Conservation (phyloP, 2,113 vertebrate genomes). For the Camelus bactrianus region DNA sequence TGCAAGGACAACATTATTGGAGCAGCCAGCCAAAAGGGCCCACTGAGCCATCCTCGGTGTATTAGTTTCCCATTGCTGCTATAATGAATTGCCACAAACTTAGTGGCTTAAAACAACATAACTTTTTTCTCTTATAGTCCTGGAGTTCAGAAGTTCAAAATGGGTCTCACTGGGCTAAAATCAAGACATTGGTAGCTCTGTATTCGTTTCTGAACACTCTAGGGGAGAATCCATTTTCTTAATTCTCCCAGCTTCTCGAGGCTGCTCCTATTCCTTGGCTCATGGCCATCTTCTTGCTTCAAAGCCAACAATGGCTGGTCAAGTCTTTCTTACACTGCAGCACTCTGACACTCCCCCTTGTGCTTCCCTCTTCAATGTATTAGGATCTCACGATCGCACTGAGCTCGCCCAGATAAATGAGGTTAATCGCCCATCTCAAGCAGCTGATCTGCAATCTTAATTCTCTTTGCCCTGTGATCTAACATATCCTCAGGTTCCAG, state of each 20-base stretch:
- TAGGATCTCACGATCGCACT: not conserved
- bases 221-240: not conserved
- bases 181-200: not conserved
- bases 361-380: not conserved
- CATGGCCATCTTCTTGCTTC: not conserved
- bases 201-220: not conserved
- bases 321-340: not conserved
- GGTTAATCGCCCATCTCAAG: not conserved
- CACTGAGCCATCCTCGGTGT: not conserved
- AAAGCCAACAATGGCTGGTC: not conserved
- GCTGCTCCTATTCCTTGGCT: not conserved
- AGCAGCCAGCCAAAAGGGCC: not conserved
- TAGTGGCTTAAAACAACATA: not conserved
- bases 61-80: conserved; percentile 13
- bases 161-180: not conserved
- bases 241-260: not conserved
- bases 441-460: not conserved
- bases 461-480: not conserved
- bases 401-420: not conserved
- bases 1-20: not conserved
- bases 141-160: not conserved
- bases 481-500: not conserved
- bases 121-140: not conserved
- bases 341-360: not conserved
- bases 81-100: not conserved